Base-by-base conservation (phyloP, 2,888 invertebrate genomes). In the Lamproptera curius region DNA sequence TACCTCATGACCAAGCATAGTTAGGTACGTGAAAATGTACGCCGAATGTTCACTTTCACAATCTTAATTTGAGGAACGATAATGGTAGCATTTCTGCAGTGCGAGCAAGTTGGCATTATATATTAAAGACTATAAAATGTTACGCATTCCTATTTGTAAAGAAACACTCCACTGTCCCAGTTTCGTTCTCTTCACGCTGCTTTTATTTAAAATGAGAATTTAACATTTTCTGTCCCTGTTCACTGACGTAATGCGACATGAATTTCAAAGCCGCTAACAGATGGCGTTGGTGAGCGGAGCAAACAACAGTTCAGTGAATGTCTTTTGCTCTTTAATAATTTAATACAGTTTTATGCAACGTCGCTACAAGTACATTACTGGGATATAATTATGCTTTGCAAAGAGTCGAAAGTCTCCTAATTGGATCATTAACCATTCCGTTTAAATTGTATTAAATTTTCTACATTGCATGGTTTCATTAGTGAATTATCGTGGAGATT, bases 101-200 rank as follows among this genome's bases (percentile, higher is more conserved):
- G 16, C 31, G 14, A n/a, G 16, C 15, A 16, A 28, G 23, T 28
- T 23, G 10, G 37, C 17, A 31, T 43, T 39, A 46, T 23, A 37
- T 14, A 42, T 46, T 39, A 20, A 46, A 42, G 15, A 36, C 36
- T 36, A 36, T 35, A 46, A 46, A 46, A 40, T 28, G 41, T n/a
- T 35, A 46, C 41, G 46, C 36, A 46, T 46, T 46, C 20, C 46
- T 36, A 36, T 46, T 42, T 46, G 17, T 31, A 46, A 46, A 31
- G 46, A 36, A 46, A 31, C 44, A 46, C 41, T 46, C 46, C 1
- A 26, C 41, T 42, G 46, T 46, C 36, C 42, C 36, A 42, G 46
- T 46, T 46, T 20, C 46, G 35, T 42, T 46, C 14, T 42, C 41
- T 37, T 40, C 39, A 23, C 33, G 15, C 46, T 34, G 46, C 39